A percentile compares a stretch with the other conserved stretches of the same genome.
Conservation (phyloP, 2,797 vertebrate genomes). For the Oophaga sylvatica region DNA sequence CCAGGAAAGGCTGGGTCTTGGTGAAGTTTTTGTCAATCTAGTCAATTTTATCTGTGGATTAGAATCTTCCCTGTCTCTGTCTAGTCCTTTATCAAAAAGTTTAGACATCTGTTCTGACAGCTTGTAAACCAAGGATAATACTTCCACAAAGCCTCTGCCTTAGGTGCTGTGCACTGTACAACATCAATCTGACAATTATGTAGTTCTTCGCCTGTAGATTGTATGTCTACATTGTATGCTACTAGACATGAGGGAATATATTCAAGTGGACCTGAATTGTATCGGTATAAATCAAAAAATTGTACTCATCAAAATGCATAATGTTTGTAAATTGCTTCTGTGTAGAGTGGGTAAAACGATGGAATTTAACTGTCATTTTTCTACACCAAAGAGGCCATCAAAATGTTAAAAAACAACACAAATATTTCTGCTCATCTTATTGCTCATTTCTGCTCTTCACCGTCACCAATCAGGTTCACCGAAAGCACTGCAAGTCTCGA, state of each 20-base stretch:
- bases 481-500: too few species aligned
- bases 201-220: background rate
- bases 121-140: constrained; percentile 26
- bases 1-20: background rate
- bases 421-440: too few species aligned
- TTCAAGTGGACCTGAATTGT: background rate
- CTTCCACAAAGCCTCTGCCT: background rate
- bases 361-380: background rate
- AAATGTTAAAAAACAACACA: too few species aligned
- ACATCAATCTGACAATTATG: background rate
- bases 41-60: constrained; percentile 1
- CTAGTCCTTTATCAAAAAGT: background rate
- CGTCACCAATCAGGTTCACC: too few species aligned
- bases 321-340: too few species aligned
- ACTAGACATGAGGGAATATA: too few species aligned
- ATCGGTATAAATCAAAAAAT: too few species aligned
- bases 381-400: background rate
- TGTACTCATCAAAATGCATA: too few species aligned
- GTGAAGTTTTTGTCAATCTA: constrained; percentile 4
- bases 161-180: background rate
- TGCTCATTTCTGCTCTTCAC: too few species aligned
- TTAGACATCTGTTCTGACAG: background rate
- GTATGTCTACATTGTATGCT: background rate
- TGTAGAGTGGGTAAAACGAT: too few species aligned
- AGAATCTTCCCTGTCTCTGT: background rate